Evolutionary conservation across 2,797 vertebrate genomes (phyloP).

Genomic region (Aphelocoma californica): DNA sequence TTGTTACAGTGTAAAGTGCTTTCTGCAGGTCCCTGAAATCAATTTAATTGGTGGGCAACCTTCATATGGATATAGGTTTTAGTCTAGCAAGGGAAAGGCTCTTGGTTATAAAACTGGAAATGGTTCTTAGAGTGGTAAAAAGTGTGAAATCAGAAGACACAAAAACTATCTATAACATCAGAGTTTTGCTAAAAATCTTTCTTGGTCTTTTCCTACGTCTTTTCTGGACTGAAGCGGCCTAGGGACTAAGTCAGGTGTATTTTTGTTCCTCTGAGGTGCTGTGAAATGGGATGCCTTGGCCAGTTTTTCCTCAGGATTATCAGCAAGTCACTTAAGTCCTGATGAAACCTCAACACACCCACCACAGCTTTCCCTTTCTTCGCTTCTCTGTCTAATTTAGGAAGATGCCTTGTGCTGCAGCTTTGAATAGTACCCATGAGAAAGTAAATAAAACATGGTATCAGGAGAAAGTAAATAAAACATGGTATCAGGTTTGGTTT

Average conservation of each 20-base stretch:
- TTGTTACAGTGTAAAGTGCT: neutral
- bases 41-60: neutral
- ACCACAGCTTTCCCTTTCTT: neutral
- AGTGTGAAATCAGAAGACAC: neutral
- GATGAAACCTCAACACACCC: neutral
- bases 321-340: neutral
- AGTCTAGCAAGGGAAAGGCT: neutral
- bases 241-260: neutral
- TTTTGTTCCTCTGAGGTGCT: neutral
- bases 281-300: neutral
- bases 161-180: neutral
- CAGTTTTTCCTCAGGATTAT: neutral
- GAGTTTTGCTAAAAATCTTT: neutral
- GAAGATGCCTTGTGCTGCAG: neutral
- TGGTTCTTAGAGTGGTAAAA: neutral
- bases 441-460: neutral
- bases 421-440: neutral
- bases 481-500: neutral
- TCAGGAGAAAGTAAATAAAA: constrained; percentile 30
- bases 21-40: neutral
- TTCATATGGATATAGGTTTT: neutral
- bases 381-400: neutral
- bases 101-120: neutral
- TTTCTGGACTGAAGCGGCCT: neutral
- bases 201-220: neutral